Conservation (phyloP, 2,888 invertebrate genomes). For the Epirrhoe alternata region DNA sequence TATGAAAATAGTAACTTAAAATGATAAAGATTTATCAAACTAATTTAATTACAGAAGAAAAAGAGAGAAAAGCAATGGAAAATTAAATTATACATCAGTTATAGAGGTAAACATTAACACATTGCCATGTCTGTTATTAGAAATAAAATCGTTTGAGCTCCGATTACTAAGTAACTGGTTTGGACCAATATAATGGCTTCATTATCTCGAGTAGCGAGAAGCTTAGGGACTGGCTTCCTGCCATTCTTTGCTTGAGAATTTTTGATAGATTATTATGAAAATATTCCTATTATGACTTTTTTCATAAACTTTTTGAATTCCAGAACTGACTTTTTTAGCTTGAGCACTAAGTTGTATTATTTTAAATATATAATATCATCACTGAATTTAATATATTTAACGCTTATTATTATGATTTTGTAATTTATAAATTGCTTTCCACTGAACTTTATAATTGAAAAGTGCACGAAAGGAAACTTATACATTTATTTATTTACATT, state of each 20-base stretch:
- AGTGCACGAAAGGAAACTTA: too few relatives aligned
- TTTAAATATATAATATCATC: too few relatives aligned
- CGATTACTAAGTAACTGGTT: constrained; percentile 35
- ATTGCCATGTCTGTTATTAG: constrained; percentile 59
- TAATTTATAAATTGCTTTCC: too few relatives aligned
- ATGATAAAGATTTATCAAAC: neutral
- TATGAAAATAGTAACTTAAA: too few relatives aligned
- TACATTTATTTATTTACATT: neutral
- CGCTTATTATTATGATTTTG: too few relatives aligned
- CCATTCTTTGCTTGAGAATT: constrained; percentile 10
- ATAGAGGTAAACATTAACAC: constrained; percentile 56
- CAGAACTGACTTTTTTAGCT: too few relatives aligned
- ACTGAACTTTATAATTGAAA: too few relatives aligned
- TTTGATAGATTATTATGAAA: neutral
- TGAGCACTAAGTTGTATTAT: too few relatives aligned
- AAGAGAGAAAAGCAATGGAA: neutral
- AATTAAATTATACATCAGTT: constrained; percentile 21
- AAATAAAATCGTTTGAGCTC: constrained; percentile 65
- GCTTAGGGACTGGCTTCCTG: constrained; percentile 22
- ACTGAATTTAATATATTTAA: too few relatives aligned
- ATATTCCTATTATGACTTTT: too few relatives aligned
- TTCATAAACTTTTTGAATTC: too few relatives aligned
- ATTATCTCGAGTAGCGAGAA: constrained; percentile 76
- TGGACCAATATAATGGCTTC: constrained; percentile 74
- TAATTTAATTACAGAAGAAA: neutral